phyloP scores from a whole-genome alignment of 2,797 vertebrate species.

The Pteropus rufus region DNA sequence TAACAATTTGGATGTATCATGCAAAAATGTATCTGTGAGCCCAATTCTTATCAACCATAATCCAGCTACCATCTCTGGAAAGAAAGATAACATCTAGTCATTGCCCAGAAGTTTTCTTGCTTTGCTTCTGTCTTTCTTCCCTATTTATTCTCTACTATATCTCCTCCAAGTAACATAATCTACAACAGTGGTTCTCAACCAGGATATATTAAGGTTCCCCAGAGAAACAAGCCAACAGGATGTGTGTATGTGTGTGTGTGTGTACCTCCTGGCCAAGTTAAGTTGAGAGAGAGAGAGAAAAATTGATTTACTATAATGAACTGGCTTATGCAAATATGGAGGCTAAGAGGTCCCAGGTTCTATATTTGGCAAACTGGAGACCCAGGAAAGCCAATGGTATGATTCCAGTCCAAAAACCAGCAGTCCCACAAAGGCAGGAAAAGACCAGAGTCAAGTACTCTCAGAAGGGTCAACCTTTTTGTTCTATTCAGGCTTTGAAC shows the following conservation, averaged over 20 bases:
- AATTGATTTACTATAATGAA: neutral
- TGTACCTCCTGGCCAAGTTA: neutral
- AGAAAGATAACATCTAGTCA: neutral
- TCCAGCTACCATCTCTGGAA: neutral
- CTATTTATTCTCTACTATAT: neutral
- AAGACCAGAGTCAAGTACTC: neutral
- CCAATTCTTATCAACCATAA: neutral
- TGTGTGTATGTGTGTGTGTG: neutral
- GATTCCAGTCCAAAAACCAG: neutral
- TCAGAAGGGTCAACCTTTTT: neutral
- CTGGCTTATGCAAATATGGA: neutral
- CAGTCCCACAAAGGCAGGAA: neutral
- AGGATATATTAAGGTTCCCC: neutral
- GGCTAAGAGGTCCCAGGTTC: neutral
- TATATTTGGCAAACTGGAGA: neutral
- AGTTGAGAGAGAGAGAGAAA: neutral
- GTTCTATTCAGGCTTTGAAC: neutral
- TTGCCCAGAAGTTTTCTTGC: neutral
- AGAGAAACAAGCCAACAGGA: neutral
- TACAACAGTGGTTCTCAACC: neutral
- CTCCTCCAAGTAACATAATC: neutral
- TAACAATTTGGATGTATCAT: neutral
- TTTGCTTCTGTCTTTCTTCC: slow-evolving; percentile 16
- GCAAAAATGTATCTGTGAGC: neutral
- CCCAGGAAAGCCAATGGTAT: neutral